Evolutionary conservation across 2,113 vertebrate genomes (phyloP).

Genomic region (Thunnus maccoyii): DNA sequence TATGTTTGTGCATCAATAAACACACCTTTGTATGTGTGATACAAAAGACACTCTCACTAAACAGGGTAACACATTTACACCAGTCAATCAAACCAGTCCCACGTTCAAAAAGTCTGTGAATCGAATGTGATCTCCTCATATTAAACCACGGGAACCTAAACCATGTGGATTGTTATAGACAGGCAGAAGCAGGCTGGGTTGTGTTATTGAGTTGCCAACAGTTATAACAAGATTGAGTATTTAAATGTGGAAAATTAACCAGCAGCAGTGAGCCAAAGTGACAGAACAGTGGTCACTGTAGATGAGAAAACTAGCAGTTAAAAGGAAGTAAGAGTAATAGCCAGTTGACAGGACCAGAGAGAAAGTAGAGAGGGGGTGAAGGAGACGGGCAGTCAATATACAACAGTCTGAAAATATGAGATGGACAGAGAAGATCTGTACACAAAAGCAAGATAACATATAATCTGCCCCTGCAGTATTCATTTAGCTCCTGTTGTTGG

Average conservation of each 20-base stretch:
- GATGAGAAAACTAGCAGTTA: slow-evolving; percentile 8
- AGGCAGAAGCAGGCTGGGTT: neutral
- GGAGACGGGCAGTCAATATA: neutral
- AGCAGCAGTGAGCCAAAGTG: neutral
- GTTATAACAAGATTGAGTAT: slow-evolving; percentile 38
- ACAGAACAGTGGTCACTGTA: neutral
- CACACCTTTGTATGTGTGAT: neutral
- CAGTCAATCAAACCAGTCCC: neutral
- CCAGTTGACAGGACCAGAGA: slow-evolving; percentile 5
- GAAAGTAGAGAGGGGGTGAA: neutral
- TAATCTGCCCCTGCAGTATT: slow-evolving; percentile 9
- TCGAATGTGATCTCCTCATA: neutral
- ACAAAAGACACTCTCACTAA: neutral
- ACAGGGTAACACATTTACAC: neutral
- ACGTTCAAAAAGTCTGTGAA: neutral
- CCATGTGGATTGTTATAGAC: slow-evolving; percentile 16
- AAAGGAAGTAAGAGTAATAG: slow-evolving; percentile 9
- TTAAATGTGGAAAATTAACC: slow-evolving; percentile 8
- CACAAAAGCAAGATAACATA: neutral
- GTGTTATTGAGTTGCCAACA: slow-evolving; percentile 9
- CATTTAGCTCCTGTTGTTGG: neutral
- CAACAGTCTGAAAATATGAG: slow-evolving; percentile 16
- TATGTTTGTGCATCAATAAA: neutral
- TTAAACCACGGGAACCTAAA: slow-evolving; percentile 10
- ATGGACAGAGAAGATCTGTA: slow-evolving; percentile 7